Evolutionary conservation across 2,113 vertebrate species (phyloP).

Genomic region (Tetrax tetrax): DNA sequence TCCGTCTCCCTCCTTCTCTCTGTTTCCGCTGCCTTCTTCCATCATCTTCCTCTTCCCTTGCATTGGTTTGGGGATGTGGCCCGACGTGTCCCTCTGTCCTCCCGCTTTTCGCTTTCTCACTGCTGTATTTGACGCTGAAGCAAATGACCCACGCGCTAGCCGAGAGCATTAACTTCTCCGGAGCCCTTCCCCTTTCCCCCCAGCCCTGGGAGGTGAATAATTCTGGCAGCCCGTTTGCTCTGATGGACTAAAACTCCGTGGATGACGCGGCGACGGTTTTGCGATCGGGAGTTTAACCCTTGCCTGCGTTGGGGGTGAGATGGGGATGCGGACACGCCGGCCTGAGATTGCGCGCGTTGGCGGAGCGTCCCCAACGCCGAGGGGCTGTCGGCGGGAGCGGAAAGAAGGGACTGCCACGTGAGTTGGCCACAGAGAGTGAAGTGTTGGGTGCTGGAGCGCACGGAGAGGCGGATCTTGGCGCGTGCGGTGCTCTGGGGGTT

Average conservation of each 20-base stretch:
- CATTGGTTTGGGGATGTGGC: background rate
- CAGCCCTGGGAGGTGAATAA: background rate
- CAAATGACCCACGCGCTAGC: background rate
- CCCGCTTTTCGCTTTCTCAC: background rate
- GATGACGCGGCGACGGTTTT: accelerated
- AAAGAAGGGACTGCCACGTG: background rate
- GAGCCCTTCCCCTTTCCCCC: background rate
- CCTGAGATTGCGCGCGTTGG: accelerated
- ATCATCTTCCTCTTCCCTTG: background rate
- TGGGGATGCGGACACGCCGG: background rate
- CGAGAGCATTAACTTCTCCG: background rate
- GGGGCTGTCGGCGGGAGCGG: background rate
- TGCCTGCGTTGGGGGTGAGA: background rate
- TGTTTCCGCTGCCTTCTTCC: slow-evolving; percentile 12
- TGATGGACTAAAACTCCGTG: background rate
- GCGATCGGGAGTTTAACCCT: background rate
- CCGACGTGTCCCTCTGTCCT: background rate
- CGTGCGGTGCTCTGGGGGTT: accelerated
- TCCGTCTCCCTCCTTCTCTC: background rate
- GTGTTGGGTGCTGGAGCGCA: accelerated
- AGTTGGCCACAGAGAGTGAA: background rate
- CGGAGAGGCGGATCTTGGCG: accelerated
- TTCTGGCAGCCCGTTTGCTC: background rate
- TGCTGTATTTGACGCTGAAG: background rate
- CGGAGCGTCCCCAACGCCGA: accelerated